Base-by-base conservation (phyloP, 1,140 invertebrate genomes). In the Eurosta solidaginis region DNA sequence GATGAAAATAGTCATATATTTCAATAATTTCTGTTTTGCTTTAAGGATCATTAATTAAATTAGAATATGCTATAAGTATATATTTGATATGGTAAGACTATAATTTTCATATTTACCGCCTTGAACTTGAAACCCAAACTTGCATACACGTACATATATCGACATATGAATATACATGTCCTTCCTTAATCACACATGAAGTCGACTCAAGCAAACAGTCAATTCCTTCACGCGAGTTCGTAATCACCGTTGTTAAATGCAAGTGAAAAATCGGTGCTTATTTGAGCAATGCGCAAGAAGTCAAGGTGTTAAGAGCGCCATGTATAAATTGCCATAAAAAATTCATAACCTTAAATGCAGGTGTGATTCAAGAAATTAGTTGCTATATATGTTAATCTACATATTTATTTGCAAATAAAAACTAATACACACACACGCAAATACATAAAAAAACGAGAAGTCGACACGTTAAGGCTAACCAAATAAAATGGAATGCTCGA, bases 41-140 rank as follows among this genome's bases (percentile, higher is more conserved):
- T n/a, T n/a, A n/a, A n/a, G n/a, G n/a, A n/a, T n/a, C n/a, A n/a
- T n/a, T n/a, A n/a, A n/a, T n/a, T n/a, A n/a, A n/a, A n/a, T n/a
- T n/a, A n/a, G n/a, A n/a, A n/a, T n/a, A n/a, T n/a, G n/a, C n/a
- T n/a, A n/a, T n/a, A n/a, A n/a, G n/a, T n/a, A n/a, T n/a, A n/a
- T n/a, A n/a, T n/a, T n/a, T n/a, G n/a, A n/a, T n/a, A n/a, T n/a
- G n/a, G n/a, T n/a, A n/a, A n/a, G n/a, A n/a, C n/a, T n/a, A n/a
- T n/a, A n/a, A n/a, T n/a, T n/a, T n/a, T n/a, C n/a, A n/a, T n/a
- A n/a, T n/a, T 5, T 52, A 52, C 7, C 49, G 59, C 59, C 59
- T 68, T 68, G 59, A 68, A 68, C 59, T 68, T 68, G 59, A 68
- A 36, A n/a, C n/a, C n/a, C n/a, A n/a, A 3, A 40, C 33, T 17